phyloP scores from a whole-genome alignment of 2,797 vertebrate species.

The Acanthiza pusilla region DNA sequence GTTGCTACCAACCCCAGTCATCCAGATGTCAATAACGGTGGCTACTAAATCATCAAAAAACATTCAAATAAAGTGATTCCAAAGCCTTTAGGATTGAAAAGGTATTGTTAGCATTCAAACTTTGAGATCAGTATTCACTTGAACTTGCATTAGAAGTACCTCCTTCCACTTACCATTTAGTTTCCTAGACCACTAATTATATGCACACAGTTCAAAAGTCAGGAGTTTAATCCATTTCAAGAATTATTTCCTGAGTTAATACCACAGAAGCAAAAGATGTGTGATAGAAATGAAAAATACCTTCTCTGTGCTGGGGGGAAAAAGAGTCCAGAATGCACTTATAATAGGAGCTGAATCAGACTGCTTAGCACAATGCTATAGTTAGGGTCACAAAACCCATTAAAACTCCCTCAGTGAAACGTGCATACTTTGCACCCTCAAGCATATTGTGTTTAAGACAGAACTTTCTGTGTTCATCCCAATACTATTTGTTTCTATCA shows the following conservation, averaged over 20 bases:
- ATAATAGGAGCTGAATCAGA: neutral
- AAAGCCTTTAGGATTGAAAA: neutral
- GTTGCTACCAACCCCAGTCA: neutral
- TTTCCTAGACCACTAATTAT: neutral
- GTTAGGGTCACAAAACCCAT: neutral
- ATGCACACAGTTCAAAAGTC: neutral
- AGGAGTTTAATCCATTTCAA: neutral
- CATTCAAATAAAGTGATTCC: neutral
- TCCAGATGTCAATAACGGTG: neutral
- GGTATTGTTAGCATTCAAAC: neutral
- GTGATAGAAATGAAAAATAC: neutral
- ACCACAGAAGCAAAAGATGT: neutral
- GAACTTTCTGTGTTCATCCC: neutral
- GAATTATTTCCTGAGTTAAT: neutral
- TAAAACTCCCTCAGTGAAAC: neutral
- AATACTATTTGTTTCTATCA: neutral
- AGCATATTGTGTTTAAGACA: rapidly evolving
- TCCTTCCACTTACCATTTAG: neutral
- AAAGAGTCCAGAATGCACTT: neutral
- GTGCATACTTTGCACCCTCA: neutral
- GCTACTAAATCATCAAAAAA: neutral
- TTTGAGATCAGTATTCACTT: neutral
- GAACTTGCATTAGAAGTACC: neutral
- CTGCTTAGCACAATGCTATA: neutral
- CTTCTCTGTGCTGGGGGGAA: neutral